Percentiles rank a stretch among this genome's conserved stretches.
These are phyloP conservation scores for Morelia viridis DNA, from an alignment of 2,797 vertebrate species.

Conservation along the genomic window DNA sequence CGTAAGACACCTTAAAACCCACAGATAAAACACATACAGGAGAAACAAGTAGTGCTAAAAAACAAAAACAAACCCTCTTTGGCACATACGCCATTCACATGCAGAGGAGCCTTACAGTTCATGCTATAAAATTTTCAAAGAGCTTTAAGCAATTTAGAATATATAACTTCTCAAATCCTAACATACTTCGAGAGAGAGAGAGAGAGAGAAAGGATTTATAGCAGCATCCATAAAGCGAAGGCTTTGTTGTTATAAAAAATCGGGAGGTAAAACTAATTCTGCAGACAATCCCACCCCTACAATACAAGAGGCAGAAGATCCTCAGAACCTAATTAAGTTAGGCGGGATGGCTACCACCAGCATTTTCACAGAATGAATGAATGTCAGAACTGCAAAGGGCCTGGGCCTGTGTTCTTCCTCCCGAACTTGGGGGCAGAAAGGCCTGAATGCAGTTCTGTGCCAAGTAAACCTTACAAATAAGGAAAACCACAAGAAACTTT, in stretches of 20 bases:
- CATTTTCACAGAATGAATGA: conserved; percentile 43
- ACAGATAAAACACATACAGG: not conserved
- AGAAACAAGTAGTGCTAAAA: not conserved
- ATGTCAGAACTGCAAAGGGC: conserved; percentile 46
- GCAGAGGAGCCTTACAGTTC: conserved; percentile 15
- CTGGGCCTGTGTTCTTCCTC: conserved; percentile 5
- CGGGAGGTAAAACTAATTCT: conserved; percentile 50
- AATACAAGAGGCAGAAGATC: conserved; percentile 5
- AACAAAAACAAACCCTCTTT: not conserved
- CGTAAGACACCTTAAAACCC: not conserved
- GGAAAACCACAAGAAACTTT: conserved; percentile 67
- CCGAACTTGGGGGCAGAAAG: conserved; percentile 3
- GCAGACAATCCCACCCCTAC: conserved; percentile 34
- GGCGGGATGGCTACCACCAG: conserved; percentile 33
- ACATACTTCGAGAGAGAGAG: conserved; percentile 15
- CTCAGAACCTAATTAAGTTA: conserved; percentile 10
- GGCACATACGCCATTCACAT: conserved; percentile 17
- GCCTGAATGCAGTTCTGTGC: conserved; percentile 39
- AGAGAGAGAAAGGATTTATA: not conserved
- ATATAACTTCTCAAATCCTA: conserved; percentile 49
- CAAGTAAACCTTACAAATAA: not conserved
- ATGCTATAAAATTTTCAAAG: conserved; percentile 35
- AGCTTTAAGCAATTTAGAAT: conserved; percentile 34
- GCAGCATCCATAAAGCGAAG: conserved; percentile 7
- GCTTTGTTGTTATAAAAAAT: conserved; percentile 21